Percentiles rank a stretch among this genome's conserved stretches.
phyloP scores from a whole-genome alignment of 2,888 invertebrate genomes.

The Andrena chrysosceles region DNA sequence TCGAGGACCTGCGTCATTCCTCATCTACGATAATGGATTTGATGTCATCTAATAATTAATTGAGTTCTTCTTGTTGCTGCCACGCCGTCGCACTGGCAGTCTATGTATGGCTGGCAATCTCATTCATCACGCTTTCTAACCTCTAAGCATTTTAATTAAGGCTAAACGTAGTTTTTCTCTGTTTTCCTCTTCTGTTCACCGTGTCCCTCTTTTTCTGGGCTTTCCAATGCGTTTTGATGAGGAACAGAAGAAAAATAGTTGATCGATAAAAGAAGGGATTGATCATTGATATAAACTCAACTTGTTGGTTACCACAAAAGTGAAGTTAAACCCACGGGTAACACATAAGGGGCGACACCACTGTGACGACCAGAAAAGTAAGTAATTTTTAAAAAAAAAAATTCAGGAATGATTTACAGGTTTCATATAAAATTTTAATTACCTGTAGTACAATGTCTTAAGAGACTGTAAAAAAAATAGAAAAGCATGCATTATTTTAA shows the following conservation, averaged over 20 bases:
- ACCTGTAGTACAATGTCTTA: no score
- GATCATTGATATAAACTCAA: no score
- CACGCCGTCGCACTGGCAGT: slow-evolving; percentile 46
- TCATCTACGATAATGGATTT: slow-evolving; percentile 83
- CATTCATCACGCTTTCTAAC: slow-evolving; percentile 85
- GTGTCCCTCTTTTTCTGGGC: slow-evolving; percentile 4
- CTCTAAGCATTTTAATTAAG: slow-evolving; percentile 85
- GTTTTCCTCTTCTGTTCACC: neutral
- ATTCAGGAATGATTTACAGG: no score
- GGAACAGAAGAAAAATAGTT: neutral
- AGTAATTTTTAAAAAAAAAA: no score
- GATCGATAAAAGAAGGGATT: no score
- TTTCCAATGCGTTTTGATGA: neutral
- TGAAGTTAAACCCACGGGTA: no score
- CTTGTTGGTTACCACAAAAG: no score
- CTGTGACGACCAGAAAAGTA: no score
- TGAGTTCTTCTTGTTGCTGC: slow-evolving; percentile 79
- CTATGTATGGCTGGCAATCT: slow-evolving; percentile 72
- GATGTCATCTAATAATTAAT: slow-evolving; percentile 85
- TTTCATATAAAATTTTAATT: no score
- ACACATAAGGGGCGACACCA: no score
- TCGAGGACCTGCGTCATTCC: slow-evolving; percentile 77
- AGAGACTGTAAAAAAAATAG: no score
- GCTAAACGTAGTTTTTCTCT: slow-evolving; percentile 75
- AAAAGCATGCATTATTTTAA: no score